A percentile compares a stretch with the other conserved stretches of the same genome.
Conservation (phyloP, 2,113 vertebrate genomes). For the Piaya cayana region DNA sequence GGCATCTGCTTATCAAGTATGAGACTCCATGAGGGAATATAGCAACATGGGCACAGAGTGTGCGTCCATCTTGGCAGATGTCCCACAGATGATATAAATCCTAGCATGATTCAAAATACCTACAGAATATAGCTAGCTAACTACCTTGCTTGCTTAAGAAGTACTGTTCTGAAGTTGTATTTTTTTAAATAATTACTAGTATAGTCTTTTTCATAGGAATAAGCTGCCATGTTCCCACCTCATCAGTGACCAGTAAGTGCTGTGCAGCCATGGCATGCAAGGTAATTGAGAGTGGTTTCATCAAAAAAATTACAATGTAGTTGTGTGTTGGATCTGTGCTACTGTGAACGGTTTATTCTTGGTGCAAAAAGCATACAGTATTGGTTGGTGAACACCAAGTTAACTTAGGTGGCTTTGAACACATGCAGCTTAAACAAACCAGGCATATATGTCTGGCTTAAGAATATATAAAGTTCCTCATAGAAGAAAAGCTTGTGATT, state of each 20-base stretch:
- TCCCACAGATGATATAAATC: neutral
- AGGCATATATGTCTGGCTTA: neutral
- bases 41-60: fast-evolving
- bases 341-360: fast-evolving
- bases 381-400: neutral
- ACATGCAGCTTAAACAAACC: neutral
- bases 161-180: neutral
- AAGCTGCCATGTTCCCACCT: neutral
- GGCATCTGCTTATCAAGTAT: neutral
- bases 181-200: neutral
- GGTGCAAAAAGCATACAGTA: neutral
- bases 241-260: neutral
- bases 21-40: neutral
- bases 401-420: neutral
- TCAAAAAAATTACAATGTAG: neutral
- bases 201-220: neutral
- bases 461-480: neutral
- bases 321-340: neutral
- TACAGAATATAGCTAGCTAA: neutral
- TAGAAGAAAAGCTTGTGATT: neutral
- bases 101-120: neutral
- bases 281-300: neutral
- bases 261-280: neutral
- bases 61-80: neutral
- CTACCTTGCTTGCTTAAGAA: neutral